Conservation (phyloP, 1,140 invertebrate genomes). For the Belonocnema kinseyi region DNA sequence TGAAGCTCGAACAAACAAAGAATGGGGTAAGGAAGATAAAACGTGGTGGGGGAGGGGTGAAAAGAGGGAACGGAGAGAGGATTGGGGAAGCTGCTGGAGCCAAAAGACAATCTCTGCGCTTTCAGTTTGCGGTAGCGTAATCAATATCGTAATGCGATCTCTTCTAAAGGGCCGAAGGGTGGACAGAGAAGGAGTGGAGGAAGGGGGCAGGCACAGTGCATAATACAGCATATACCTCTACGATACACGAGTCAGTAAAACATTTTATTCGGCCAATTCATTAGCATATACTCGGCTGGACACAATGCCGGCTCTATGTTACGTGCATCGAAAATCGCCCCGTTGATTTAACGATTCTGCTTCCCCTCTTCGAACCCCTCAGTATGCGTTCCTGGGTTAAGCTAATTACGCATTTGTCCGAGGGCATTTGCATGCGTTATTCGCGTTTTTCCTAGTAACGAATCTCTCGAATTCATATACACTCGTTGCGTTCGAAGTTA, state of each 20-base stretch:
- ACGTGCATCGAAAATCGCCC: slow-evolving; percentile 58
- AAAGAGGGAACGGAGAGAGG: not conserved
- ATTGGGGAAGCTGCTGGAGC: slow-evolving; percentile 16
- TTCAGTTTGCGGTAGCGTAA: slow-evolving; percentile 38
- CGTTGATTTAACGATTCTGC: slow-evolving; percentile 57
- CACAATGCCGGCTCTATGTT: slow-evolving; percentile 15
- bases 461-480: slow-evolving; percentile 33
- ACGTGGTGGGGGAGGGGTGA: not conserved
- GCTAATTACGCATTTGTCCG: slow-evolving; percentile 67
- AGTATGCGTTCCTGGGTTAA: slow-evolving; percentile 41
- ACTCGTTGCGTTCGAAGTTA: slow-evolving; percentile 10
- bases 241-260: slow-evolving; percentile 43
- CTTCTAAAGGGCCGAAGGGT: slow-evolving; percentile 40
- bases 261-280: slow-evolving; percentile 57
- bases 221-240: not conserved
- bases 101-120: not conserved
- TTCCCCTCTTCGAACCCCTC: slow-evolving; percentile 20
- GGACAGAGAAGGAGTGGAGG: not conserved
- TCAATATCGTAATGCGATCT: slow-evolving; percentile 61
- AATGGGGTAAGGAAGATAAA: not conserved
- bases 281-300: slow-evolving; percentile 53
- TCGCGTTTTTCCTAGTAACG: slow-evolving; percentile 40
- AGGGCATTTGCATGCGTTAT: slow-evolving; percentile 64
- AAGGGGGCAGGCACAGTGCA: not conserved
- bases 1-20: slow-evolving; percentile 51